A percentile compares a stretch with the other conserved stretches of the same genome.
Conservation (phyloP, 2,113 vertebrate species). For the Proterorhinus semilunaris region DNA sequence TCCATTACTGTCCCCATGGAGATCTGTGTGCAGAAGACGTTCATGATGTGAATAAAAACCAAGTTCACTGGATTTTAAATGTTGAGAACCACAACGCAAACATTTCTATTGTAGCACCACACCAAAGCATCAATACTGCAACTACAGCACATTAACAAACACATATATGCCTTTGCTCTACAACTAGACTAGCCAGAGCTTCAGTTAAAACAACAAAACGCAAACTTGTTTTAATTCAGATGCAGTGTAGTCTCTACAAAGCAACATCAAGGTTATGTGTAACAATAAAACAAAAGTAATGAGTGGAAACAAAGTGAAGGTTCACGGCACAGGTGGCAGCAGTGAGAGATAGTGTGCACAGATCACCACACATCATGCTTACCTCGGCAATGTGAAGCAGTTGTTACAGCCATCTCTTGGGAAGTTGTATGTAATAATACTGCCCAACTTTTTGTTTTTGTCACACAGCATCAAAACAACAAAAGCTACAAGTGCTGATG, state of each 20-base stretch:
- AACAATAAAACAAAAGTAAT: slow-evolving; percentile 24
- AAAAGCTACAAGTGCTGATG: neutral
- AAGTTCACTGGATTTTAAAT: slow-evolving; percentile 17
- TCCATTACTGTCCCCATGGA: slow-evolving; percentile 61
- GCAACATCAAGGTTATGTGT: neutral
- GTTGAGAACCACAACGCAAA: slow-evolving; percentile 5
- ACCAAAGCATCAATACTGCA: slow-evolving; percentile 40
- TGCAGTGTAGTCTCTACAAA: neutral
- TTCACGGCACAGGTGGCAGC: slow-evolving; percentile 27
- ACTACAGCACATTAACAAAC: slow-evolving; percentile 22
- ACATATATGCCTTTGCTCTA: slow-evolving; percentile 47
- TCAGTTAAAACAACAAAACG: slow-evolving; percentile 57
- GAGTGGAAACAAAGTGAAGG: slow-evolving; percentile 71
- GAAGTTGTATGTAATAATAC: slow-evolving; percentile 40
- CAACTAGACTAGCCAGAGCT: slow-evolving; percentile 39
- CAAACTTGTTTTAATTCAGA: slow-evolving; percentile 47
- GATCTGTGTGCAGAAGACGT: slow-evolving; percentile 57
- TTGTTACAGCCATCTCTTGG: slow-evolving; percentile 60
- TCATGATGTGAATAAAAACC: slow-evolving; percentile 17
- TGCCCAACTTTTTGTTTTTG: slow-evolving; percentile 35
- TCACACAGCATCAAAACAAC: neutral
- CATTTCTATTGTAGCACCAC: slow-evolving; percentile 5
- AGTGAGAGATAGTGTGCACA: slow-evolving; percentile 45
- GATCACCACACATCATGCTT: slow-evolving; percentile 63
- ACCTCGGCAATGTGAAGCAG: slow-evolving; percentile 65